phyloP scores from a whole-genome alignment of 2,113 vertebrate genomes.

The Clarias macrocephalus region DNA sequence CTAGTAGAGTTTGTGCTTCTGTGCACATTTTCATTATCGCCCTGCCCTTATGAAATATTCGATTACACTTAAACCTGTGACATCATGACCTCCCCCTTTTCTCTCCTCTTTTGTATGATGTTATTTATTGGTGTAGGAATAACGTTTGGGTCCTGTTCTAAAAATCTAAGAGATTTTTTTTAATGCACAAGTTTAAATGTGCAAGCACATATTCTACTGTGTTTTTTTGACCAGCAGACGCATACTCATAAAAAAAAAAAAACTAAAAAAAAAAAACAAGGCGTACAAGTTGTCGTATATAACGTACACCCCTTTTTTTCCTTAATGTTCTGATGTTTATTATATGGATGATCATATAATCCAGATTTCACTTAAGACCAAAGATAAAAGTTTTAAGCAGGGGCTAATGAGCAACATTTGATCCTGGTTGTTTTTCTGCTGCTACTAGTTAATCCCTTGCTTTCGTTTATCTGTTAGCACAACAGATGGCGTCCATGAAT shows the following conservation, averaged over 20 bases:
- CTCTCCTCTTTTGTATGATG: constrained; percentile 66
- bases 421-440: constrained; percentile 66
- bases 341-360: constrained; percentile 71
- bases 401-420: constrained; percentile 69
- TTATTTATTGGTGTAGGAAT: constrained; percentile 85
- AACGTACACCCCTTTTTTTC: constrained; percentile 51
- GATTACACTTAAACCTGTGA: constrained; percentile 79
- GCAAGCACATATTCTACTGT: constrained; percentile 78
- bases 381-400: constrained; percentile 82
- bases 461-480: constrained; percentile 68
- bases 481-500: constrained; percentile 69
- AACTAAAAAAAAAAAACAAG: constrained; percentile 1
- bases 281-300: constrained; percentile 64
- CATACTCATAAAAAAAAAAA: constrained; percentile 45
- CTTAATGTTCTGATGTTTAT: constrained; percentile 66
- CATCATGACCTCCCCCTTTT: constrained; percentile 71
- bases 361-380: constrained; percentile 80
- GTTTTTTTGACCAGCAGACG: constrained; percentile 72
- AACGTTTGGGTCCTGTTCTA: constrained; percentile 52
- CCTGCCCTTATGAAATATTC: constrained; percentile 69
- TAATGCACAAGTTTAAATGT: constrained; percentile 43
- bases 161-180: background rate
- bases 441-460: constrained; percentile 72
- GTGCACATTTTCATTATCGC: constrained; percentile 67
- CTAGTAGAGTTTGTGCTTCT: constrained; percentile 81